Base-by-base conservation (phyloP, 1,140 invertebrate species). In the Phthorimaea operculella region DNA sequence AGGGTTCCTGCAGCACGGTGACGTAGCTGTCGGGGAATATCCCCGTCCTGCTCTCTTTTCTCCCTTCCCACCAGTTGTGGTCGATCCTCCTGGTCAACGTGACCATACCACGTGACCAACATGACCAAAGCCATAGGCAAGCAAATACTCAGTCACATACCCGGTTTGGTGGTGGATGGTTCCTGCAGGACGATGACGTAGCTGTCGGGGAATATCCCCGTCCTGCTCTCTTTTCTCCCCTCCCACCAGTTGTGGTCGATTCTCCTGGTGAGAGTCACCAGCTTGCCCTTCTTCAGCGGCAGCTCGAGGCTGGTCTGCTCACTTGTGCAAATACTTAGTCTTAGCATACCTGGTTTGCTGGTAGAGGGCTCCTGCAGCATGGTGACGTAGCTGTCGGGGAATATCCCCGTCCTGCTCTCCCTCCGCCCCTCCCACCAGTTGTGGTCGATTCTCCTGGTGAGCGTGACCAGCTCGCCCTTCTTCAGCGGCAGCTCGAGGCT, bases 231-330 rank as follows among this genome's bases (percentile, higher is more conserved):
- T 57, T 96, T 93, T 57, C 94, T 89, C 4, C 95, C 96, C 86
- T 97, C 95, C 79, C 92, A 97, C 96, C 96, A 98, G 82, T 97
- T 97, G 54, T 94, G 91, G 74, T 98, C 95, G 8, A 97, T 93
- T 62, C 92, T 89, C 67, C 95, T 88, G 0, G 92, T 94, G 47
- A 98, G 76, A 7, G 92, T 90, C 0, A 97, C 93, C 28, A 94
- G 79, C 78, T 97, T 95, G 7, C 95, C 95, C 86, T 96, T 97
- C 59, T 92, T 92, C 45, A 97, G 84, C 0, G 94, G 95, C 17
- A 98, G 87, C 85, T 98, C 96, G 15, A 96, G 87, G 72, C 94
- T 92, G 6, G 94, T 95, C 77, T 97, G 94, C 10, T 95, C 94
- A n/a, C n/a, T n/a, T n/a, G n/a, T n/a, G n/a, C n/a, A n/a, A n/a